Base-by-base conservation (phyloP, 2,113 vertebrate genomes). In the Varanus komodoensis region DNA sequence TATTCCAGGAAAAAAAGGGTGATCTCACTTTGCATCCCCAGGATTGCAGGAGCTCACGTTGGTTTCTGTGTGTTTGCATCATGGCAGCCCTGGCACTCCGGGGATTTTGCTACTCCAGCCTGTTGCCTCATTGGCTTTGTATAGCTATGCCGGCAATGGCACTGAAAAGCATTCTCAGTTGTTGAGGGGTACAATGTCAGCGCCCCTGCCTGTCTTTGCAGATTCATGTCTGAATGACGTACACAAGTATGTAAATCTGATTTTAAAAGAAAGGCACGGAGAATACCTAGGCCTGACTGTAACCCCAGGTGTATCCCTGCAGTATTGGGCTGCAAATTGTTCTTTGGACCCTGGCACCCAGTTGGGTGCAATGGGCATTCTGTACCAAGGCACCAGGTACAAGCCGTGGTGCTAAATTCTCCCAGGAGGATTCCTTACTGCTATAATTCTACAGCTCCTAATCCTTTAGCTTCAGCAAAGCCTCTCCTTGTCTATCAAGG, bases 401-500 rank as follows among this genome's bases (percentile, higher is more conserved):
- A 64, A 12, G 61, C 3, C 3, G 17, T 15, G 32, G 29, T 23
- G 17, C 32, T 57, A 82, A 6, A 71, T 12, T 82, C 54, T 17
- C 27, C 34, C 27, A 38, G 17, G 8, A 17, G 23, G n/a, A 82
- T 82, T 82, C n/a, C 57, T 81, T 48, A 34, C 54, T 88, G 0
- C 32, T 73, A 82, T 34, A 34, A 88, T 88, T 82, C 79, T 61
- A 34, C 54, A 15, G 14, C 44, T 89, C n/a, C n/a, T 81, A 74
- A 81, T 74, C 44, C 32, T 52, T 74, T 48, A 11, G n/a, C 34
- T 89, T 73, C 79, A 29, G n/a, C 79, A 82, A 82, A 82, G 79
- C 80, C 25, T 71, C 27, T 82, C 34, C 50, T 74, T 89, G 79
- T 61, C 79, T 82, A 89, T 82, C 80, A 89, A 88, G 79, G 80